Conservation (phyloP, 1,140 invertebrate species). For the Anagrus nilaparvatae region DNA sequence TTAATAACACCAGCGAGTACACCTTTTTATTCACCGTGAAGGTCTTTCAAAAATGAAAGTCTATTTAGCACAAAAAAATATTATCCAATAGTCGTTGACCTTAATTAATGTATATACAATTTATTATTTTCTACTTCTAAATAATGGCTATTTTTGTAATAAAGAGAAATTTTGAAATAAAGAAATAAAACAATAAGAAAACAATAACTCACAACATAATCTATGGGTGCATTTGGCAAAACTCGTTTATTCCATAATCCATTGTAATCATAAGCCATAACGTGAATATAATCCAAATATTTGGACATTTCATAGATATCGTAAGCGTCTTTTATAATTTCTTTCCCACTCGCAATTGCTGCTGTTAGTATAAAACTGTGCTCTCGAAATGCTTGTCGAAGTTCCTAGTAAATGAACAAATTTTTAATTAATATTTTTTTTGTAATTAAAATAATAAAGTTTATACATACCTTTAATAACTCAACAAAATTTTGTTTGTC, state of each 20-base stretch:
- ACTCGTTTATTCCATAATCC: slow-evolving; percentile 70
- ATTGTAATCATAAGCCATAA: slow-evolving; percentile 88
- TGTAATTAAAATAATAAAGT: not conserved
- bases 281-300: slow-evolving; percentile 71
- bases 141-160: too few relatives aligned
- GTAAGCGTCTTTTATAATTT: slow-evolving; percentile 63
- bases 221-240: slow-evolving; percentile 61
- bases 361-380: slow-evolving; percentile 59
- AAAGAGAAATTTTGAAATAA: too few relatives aligned
- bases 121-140: too few relatives aligned
- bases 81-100: too few relatives aligned
- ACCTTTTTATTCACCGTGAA: too few relatives aligned
- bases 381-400: slow-evolving; percentile 49
- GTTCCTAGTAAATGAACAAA: slow-evolving; percentile 41
- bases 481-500: slow-evolving; percentile 70
- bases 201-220: slow-evolving; percentile 24
- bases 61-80: too few relatives aligned
- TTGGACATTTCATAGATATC: slow-evolving; percentile 60
- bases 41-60: too few relatives aligned
- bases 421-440: not conserved
- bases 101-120: too few relatives aligned
- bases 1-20: too few relatives aligned
- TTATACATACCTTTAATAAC: slow-evolving; percentile 54
- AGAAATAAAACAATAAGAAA: too few relatives aligned
- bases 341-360: slow-evolving; percentile 62